Conservation (phyloP, 2,888 invertebrate genomes). For the Dioctria linearis region DNA sequence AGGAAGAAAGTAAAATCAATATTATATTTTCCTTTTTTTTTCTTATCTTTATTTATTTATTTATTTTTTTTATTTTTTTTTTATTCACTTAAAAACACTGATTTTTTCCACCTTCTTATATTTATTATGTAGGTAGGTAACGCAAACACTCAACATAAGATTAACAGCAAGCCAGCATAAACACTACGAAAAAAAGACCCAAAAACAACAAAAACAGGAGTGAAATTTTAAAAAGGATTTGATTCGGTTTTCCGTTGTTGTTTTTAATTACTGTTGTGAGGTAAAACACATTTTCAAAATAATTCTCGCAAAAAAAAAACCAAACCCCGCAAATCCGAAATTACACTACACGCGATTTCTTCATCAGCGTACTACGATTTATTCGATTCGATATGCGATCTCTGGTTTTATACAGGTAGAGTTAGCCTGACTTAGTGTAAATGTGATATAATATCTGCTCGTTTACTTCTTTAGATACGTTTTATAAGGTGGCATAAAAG, state of each 20-base stretch:
- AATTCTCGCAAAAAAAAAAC: too few relatives aligned
- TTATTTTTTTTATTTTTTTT: neutral
- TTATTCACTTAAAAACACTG: slow-evolving; percentile 39
- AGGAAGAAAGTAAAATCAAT: slow-evolving; percentile 26
- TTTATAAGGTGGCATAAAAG: neutral
- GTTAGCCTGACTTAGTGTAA: neutral
- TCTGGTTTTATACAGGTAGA: too few relatives aligned
- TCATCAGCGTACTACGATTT: too few relatives aligned
- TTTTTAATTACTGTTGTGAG: too few relatives aligned
- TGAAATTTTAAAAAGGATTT: too few relatives aligned
- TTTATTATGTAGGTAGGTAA: neutral
- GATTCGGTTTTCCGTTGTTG: too few relatives aligned
- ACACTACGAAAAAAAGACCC: neutral
- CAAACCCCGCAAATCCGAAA: too few relatives aligned
- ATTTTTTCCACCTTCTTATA: slow-evolving; percentile 17
- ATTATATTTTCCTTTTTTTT: neutral
- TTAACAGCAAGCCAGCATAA: neutral
- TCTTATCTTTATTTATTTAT: too few relatives aligned
- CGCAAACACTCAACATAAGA: neutral
- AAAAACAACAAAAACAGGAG: neutral
- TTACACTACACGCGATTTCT: too few relatives aligned
- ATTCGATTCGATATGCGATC: too few relatives aligned
- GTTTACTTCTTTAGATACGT: slow-evolving; percentile 19
- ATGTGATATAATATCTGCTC: slow-evolving; percentile 7
- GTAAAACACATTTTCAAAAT: too few relatives aligned